Base-by-base conservation (phyloP, 2,113 vertebrate genomes). In the Grallaria varia region DNA sequence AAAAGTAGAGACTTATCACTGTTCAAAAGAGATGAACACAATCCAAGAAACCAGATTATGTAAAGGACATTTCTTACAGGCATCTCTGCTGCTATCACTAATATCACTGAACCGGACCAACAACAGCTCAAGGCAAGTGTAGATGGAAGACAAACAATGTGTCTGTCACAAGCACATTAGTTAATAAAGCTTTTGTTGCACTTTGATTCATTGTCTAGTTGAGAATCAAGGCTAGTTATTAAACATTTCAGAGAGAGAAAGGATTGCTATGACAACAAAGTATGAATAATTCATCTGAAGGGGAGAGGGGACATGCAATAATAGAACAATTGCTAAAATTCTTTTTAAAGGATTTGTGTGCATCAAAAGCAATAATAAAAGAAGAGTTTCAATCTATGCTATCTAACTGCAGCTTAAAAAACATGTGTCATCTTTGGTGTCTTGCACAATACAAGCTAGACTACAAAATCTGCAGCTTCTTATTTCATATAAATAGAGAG, bases 321-420 rank as follows among this genome's bases (percentile, higher is more conserved):
- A 95, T 90, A 91, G 88, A 97, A 96, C 73, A 95, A 89, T 96
- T 96, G 97, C 59, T 96, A 95, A 96, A 98, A 97, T 93, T 89
- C 59, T 62, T 96, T 78, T 92, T 95, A 95, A 94, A 97, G 66
- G 55, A 97, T 95, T 96, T 95, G 87, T 94, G 87, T 90, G 66
- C 77, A 90, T 95, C 90, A 96, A 89, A 97, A 80, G 47, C 63
- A 93, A 95, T 95, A 94, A 97, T 90, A 96, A 94, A 90, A 62
- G 31, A 92, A 75, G 42, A 55, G 33, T 94, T 98, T 96, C 96
- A 94, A 74, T 94, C 94, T 94, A 35, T 49, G 52, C 66, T 97
- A 55, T 88, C 59, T 96, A 96, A 95, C 79, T 80, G 59, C 73
- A 71, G 72, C 69, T 74, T 91, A 66, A 85, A 95, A 97, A 94